Evolutionary conservation across 2,888 invertebrate genomes (phyloP), one percentile per base, ranked within the genome.

Genomic region (Epinotia bilunana): DNA sequence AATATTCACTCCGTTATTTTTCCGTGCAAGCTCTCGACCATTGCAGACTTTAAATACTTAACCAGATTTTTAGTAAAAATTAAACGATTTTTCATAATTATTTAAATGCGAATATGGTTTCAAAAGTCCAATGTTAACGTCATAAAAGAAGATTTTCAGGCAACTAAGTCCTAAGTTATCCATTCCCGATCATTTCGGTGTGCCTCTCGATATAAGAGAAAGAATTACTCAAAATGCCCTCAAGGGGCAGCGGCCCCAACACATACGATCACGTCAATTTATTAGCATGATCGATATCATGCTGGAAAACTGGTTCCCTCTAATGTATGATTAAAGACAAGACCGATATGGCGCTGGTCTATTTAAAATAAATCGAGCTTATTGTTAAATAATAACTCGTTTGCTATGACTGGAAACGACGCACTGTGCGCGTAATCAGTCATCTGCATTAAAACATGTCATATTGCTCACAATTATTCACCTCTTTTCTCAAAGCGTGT

Each of bases 371-470:
- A 55, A 55, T 58, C 39, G 39, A 70, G 28, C 62, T 43, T 64
- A 74, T 64, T 73, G 62, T 69, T 39, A 12, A 64, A 74, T 63
- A 49, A 33, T 63, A 63, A 69, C 63, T 62, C 33, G 23, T 55
- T 68, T 68, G 53, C 20, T 65, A 64, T 68, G 64, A 49, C 46
- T 69, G 12, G 63, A 28, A 49, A 70, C 57, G 57, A 70, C 33
- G 57, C 46, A 69, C 62, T 71, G 68, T 67, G 39, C 53, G 18
- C 65, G 11, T 74, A 58, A 70, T 64, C 74, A 58, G 68, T 63
- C 73, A 69, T 57, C 73, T 57, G 62, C 43, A 67, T 43, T 13
- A 16, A 67, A 58, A 58, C 58, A 58, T 39, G 16, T 68, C 57
- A 68, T 28, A 60, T 69, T 58, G 58, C 58, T 5, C n/a, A 11